Evolutionary conservation across 2,888 invertebrate species (phyloP).

Genomic region (Chrysomela aeneicollis): DNA sequence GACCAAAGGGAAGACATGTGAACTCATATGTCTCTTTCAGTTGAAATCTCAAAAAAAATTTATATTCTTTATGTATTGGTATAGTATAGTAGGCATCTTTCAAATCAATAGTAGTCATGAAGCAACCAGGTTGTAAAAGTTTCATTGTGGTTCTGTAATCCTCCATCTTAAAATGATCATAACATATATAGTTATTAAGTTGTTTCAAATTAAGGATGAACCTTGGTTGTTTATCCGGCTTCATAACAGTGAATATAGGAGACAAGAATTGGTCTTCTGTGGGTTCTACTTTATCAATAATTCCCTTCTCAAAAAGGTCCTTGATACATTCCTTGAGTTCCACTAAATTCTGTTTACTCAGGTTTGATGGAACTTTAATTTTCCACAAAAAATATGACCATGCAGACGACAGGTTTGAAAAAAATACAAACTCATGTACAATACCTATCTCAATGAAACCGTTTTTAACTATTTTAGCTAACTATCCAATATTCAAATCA

Average conservation of each 20-base stretch:
- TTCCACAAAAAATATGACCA: too few relatives aligned
- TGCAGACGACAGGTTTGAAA: too few relatives aligned
- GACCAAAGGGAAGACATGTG: constrained; percentile 19
- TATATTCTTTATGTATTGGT: constrained; percentile 8
- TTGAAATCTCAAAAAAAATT: not conserved
- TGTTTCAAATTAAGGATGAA: not conserved
- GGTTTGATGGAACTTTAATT: not conserved
- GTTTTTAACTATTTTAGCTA: too few relatives aligned
- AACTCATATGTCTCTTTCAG: constrained; percentile 17
- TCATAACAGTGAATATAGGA: too few relatives aligned
- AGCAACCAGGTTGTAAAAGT: not conserved
- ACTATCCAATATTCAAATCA: too few relatives aligned
- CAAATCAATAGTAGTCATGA: not conserved
- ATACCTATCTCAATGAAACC: too few relatives aligned
- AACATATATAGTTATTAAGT: too few relatives aligned
- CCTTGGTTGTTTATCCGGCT: not conserved
- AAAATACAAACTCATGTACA: too few relatives aligned
- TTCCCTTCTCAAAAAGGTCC: too few relatives aligned
- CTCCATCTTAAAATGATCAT: not conserved
- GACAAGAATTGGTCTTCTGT: too few relatives aligned
- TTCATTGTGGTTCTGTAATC: not conserved
- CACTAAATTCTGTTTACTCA: not conserved
- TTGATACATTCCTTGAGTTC: not conserved
- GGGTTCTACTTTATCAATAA: too few relatives aligned
- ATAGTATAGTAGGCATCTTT: constrained; percentile 18